Base-by-base conservation (phyloP, 2,797 vertebrate genomes). In the Ctenosaura bakeri region DNA sequence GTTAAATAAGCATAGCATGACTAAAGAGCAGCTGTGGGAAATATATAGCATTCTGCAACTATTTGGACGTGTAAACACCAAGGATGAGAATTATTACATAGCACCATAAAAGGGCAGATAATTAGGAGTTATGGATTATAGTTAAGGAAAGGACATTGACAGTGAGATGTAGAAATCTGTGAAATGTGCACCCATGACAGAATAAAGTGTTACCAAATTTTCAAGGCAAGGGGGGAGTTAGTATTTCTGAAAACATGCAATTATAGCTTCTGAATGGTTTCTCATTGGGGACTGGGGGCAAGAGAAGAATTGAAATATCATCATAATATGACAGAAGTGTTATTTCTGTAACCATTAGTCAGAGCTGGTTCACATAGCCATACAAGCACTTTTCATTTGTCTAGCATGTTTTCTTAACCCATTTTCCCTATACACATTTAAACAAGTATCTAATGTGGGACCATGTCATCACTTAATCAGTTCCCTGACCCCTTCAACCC, bases 11-110 rank as follows among this genome's bases (percentile, higher is more conserved):
- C 29, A 46, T 42, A 78, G 71, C 78, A 86, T 83, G 79, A 76
- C 59, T 86, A 89, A 86, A 91, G 56, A 91, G 79, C 83, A 86
- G 46, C 6, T 8, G 80, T 35, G 59, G 59, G 71, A 69, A 38
- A 69, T 83, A 83, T 86, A 82, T 91, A 89, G 50, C 38, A 77
- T 78, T 69, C 73, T 86, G 64, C 71, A 91, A 78, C 83, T 91
- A 91, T 86, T 69, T 89, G 22, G 18, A 89, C 14, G 87, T 64
- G 29, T 74, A 88, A 89, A 83, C 73, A 56, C 29, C 38, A 89
- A 87, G 84, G 62, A 83, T 76, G 59, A 46, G 35, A 66, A 35
- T n/a, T 56, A 82, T 86, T 82, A 76, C 85, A 85, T 29, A n/a
- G 87, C 10, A 56, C 18, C n/a, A 69, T 91, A 69, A 86, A 91